Percentiles rank a stretch among this genome's conserved stretches.
Evolutionary conservation across 2,113 vertebrate species (phyloP).

Genomic region (Hemiscyllium ocellatum): DNA sequence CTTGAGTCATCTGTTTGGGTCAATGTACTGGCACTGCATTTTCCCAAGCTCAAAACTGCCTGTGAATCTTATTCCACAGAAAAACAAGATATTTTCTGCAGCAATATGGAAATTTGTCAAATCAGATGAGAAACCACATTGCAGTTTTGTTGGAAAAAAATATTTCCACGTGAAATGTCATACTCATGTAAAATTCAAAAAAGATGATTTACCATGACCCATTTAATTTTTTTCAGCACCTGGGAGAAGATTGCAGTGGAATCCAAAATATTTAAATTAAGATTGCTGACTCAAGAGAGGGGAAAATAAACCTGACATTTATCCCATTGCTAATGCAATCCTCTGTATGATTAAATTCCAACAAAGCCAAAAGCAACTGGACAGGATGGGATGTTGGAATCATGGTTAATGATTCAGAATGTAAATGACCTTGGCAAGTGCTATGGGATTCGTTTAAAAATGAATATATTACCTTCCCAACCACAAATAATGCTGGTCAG

Average conservation of each 20-base stretch:
- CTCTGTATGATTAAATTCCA: neutral
- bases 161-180: neutral
- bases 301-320: neutral
- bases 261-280: neutral
- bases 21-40: neutral
- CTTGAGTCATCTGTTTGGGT: neutral
- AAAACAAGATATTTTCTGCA: neutral
- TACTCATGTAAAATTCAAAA: conserved; percentile 7
- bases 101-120: neutral
- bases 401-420: neutral
- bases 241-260: neutral
- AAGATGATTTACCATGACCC: neutral
- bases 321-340: neutral
- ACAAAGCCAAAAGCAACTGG: neutral
- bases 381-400: neutral
- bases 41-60: neutral
- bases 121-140: conserved; percentile 13
- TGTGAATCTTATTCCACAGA: neutral
- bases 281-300: neutral
- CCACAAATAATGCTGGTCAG: neutral
- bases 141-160: neutral
- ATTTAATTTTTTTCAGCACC: neutral
- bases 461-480: neutral
- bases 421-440: neutral
- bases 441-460: neutral